Evolutionary conservation across 2,113 vertebrate species (phyloP).

Genomic region (Neotragus moschatus): DNA sequence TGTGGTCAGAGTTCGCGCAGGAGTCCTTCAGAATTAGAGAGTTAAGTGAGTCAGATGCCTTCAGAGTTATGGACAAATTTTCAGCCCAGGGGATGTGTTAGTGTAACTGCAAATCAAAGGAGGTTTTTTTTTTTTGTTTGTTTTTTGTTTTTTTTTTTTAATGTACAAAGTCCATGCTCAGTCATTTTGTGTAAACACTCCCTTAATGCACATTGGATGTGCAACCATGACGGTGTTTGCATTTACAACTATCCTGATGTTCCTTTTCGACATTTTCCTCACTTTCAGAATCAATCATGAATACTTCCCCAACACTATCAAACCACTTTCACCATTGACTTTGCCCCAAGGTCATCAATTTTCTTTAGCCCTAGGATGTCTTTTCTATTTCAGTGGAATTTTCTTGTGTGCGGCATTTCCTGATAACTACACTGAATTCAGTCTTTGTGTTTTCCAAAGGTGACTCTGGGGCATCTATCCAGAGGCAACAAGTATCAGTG

Average conservation of each 20-base stretch:
- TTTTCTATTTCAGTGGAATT: not conserved
- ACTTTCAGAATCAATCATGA: not conserved
- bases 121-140: not conserved
- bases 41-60: not conserved
- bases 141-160: not conserved
- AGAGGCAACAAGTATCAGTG: fast-evolving
- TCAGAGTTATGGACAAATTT: not conserved
- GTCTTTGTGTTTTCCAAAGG: not conserved
- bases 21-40: not conserved
- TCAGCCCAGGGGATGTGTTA: not conserved
- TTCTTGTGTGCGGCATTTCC: not conserved
- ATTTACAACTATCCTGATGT: not conserved
- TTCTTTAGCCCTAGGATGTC: not conserved
- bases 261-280: not conserved
- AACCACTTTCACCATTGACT: not conserved
- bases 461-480: not conserved
- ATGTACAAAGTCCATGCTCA: not conserved
- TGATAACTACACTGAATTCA: not conserved
- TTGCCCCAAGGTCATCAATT: not conserved
- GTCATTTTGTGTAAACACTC: not conserved
- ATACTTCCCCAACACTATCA: not conserved
- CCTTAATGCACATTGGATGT: not conserved
- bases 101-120: not conserved
- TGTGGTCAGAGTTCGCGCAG: not conserved
- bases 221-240: not conserved